phyloP scores from a whole-genome alignment of 2,797 vertebrate species.

The Periparus ater region DNA sequence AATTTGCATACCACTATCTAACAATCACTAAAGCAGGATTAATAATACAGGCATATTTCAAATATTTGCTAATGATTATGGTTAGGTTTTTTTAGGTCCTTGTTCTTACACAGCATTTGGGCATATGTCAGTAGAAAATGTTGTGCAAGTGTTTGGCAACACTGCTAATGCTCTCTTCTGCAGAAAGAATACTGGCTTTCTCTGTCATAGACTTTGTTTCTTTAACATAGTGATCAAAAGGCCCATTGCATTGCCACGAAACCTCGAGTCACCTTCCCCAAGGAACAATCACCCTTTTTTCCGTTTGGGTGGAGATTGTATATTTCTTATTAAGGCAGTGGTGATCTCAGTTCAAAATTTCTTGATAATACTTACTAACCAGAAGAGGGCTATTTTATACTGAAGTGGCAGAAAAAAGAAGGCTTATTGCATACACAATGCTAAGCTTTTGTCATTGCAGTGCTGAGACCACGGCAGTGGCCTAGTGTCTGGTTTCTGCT shows the following conservation, averaged over 20 bases:
- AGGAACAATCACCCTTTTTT: conserved; percentile 43
- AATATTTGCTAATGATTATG: background rate
- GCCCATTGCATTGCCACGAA: conserved; percentile 37
- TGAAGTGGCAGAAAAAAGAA: background rate
- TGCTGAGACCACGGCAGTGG: background rate
- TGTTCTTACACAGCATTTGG: background rate
- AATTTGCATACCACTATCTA: background rate
- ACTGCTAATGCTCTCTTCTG: background rate
- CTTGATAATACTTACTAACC: background rate
- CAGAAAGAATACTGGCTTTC: background rate
- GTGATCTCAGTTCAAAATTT: background rate
- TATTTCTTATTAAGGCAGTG: background rate
- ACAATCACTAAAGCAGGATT: background rate
- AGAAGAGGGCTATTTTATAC: background rate
- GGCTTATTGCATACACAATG: background rate
- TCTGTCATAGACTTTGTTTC: background rate
- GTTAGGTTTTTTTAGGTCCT: background rate
- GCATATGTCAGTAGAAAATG: background rate
- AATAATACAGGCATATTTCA: background rate
- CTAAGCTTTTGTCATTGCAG: background rate
- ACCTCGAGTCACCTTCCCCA: conserved; percentile 51
- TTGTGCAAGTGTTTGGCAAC: conserved; percentile 34
- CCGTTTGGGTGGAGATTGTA: conserved; percentile 49
- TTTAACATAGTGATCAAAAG: conserved; percentile 41
- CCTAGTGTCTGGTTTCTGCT: background rate